Base-by-base conservation (phyloP, 2,113 vertebrate species). In the Cebidichthys violaceus region DNA sequence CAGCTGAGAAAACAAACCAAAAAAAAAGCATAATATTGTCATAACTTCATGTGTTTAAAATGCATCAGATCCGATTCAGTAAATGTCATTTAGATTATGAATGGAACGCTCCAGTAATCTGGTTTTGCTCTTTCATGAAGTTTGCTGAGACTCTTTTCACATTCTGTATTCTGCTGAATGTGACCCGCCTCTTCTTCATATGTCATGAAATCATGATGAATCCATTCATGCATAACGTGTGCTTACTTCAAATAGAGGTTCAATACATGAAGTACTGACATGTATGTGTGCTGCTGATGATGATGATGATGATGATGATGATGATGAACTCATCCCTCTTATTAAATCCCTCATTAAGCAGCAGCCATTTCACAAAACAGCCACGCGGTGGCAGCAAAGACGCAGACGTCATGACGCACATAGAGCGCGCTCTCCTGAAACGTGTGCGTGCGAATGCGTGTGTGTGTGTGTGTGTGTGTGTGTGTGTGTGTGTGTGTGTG, bases 361-460 rank as follows among this genome's bases (percentile, higher is more conserved):
- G 27, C 13, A 10, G 75, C 33, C 27, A 37, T 86, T 79, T 47
- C 41, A 22, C 35, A 24, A 24, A 11, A 22, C 4, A 35, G 57
- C 84, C 93, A 57, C 89, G 43, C 39, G 91, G 87, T 82, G 90
- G 93, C 39, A 86, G 89, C 90, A 92, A 62, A 86, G 84, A 17
- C 37, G 55, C 20, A 24, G n/a, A 43, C 69, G 76, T 83, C 57
- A 83, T 62, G 67, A 73, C 81, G 81, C 70, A 61, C 57, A 3
- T 3, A 10, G 14, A 29, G 45, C 43, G 57, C 17, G 9, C 33
- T 6, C 33, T 6, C 0, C 60, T 57, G 57, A 14, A 59, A 31
- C 29, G 57, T 31, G 27, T 14, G 57, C 2, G 14, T 8, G 27
- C 24, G 54, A n/a, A 15, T n/a, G 3, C 9, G 52, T 31, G 27